Percentiles rank a stretch among this genome's conserved stretches.
phyloP scores from a whole-genome alignment of 1,140 invertebrate species.

The Listronotus oregonensis region DNA sequence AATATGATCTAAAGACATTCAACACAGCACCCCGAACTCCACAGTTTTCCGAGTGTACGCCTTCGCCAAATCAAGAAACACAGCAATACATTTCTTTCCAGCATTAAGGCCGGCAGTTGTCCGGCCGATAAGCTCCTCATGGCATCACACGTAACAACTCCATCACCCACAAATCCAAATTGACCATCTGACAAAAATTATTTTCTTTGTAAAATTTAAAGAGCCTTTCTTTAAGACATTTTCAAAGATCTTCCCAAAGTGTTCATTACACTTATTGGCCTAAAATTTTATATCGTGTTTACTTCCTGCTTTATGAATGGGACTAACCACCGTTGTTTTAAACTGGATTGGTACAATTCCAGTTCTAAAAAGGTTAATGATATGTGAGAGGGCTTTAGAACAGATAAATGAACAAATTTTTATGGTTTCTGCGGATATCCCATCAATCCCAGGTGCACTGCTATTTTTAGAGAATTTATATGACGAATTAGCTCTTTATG shows the following conservation, averaged over 20 bases:
- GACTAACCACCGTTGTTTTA: conserved; percentile 10
- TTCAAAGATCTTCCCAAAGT: conserved; percentile 7
- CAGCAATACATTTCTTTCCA: conserved; percentile 1
- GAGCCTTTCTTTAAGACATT: not conserved
- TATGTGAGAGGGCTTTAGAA: too few species aligned
- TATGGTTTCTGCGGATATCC: too few species aligned
- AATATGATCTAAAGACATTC: conserved; percentile 43
- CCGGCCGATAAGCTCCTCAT: not conserved
- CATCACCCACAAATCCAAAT: too few species aligned
- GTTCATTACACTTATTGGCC: conserved; percentile 8
- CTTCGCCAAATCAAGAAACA: conserved; percentile 31
- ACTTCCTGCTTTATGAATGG: conserved; percentile 9
- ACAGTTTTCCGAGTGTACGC: conserved; percentile 45
- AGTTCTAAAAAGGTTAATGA: not conserved
- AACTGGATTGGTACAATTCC: conserved; percentile 8
- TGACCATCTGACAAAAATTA: too few species aligned
- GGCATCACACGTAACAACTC: not conserved
- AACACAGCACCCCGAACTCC: conserved; percentile 41
- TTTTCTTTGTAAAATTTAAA: too few species aligned
- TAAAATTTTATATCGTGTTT: not conserved
- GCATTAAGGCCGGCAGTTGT: not conserved
- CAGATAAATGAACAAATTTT: too few species aligned
- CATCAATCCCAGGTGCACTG: too few species aligned
- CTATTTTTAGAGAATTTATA: too few species aligned
- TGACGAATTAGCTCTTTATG: too few species aligned